Conservation (phyloP, 2,797 vertebrate species). For the Synaphobranchus kaupii region DNA sequence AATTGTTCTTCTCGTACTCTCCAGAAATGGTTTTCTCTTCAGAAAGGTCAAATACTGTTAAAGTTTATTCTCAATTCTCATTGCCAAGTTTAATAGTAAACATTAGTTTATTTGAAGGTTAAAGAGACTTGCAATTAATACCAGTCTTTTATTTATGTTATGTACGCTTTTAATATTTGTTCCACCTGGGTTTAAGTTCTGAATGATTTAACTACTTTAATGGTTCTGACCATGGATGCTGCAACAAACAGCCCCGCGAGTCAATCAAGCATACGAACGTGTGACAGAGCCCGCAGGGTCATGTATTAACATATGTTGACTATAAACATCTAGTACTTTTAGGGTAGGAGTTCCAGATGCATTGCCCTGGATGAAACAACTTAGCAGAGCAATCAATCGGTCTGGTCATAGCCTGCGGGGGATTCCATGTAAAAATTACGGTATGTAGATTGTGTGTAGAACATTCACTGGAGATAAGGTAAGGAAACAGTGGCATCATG, state of each 20-base stretch:
- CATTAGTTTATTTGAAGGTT: neutral
- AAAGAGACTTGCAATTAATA: too few species aligned
- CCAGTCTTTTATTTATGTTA: too few species aligned
- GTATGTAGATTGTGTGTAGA: neutral
- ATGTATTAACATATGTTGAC: neutral
- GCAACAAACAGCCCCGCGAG: neutral
- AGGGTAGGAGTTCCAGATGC: neutral
- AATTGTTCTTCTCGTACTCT: neutral
- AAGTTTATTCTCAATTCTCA: neutral
- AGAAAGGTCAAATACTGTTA: neutral
- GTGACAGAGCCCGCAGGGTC: neutral
- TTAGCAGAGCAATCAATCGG: neutral
- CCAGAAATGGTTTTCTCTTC: neutral
- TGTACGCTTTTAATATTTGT: too few species aligned
- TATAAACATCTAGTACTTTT: neutral
- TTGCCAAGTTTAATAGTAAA: neutral
- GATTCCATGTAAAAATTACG: neutral
- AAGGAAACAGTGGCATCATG: slow-evolving; percentile 33
- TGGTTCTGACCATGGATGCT: neutral
- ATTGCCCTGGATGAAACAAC: neutral
- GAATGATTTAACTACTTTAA: neutral
- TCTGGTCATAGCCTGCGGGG: neutral
- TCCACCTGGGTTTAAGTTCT: neutral
- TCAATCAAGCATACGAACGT: neutral
- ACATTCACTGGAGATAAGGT: neutral